Conservation (phyloP, 2,113 vertebrate genomes). For the Coregonus clupeaformis region DNA sequence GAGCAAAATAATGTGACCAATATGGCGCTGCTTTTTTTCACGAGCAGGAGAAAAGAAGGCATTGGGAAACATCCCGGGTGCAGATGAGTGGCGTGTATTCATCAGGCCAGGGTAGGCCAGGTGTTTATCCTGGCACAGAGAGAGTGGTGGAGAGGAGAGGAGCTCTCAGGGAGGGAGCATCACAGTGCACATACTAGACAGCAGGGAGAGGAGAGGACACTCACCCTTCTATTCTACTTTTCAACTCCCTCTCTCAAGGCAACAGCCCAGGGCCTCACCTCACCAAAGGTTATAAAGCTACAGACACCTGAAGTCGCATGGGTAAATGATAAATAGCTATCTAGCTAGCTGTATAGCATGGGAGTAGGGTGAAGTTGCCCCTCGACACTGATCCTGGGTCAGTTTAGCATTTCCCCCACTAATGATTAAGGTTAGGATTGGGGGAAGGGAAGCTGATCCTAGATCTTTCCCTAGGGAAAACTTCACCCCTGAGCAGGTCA, state of each 20-base stretch:
- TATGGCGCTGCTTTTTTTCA: conserved; percentile 31
- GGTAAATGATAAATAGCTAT: background rate
- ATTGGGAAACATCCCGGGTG: conserved; percentile 35
- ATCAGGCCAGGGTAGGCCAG: conserved; percentile 21
- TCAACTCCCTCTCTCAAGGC: background rate
- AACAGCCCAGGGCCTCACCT: background rate
- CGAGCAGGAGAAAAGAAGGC: conserved; percentile 36
- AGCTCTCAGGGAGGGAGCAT: background rate
- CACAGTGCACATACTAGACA: background rate
- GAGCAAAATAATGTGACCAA: conserved; percentile 26
- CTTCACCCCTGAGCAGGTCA: too few relatives aligned
- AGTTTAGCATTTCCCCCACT: too few relatives aligned
- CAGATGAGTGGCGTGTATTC: conserved; percentile 36
- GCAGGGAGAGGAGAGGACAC: background rate
- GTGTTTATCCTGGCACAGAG: conserved; percentile 40
- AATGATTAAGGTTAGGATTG: too few relatives aligned
- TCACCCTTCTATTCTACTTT: background rate
- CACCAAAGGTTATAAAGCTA: background rate
- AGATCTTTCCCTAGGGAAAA: too few relatives aligned
- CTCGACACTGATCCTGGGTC: too few relatives aligned
- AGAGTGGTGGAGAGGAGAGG: background rate
- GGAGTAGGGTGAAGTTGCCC: too few relatives aligned
- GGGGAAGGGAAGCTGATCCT: too few relatives aligned
- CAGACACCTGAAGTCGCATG: background rate
- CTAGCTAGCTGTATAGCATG: background rate